A percentile compares a stretch with the other conserved stretches of the same genome.
phyloP scores from a whole-genome alignment of 2,113 vertebrate genomes.

The Egretta garzetta region DNA sequence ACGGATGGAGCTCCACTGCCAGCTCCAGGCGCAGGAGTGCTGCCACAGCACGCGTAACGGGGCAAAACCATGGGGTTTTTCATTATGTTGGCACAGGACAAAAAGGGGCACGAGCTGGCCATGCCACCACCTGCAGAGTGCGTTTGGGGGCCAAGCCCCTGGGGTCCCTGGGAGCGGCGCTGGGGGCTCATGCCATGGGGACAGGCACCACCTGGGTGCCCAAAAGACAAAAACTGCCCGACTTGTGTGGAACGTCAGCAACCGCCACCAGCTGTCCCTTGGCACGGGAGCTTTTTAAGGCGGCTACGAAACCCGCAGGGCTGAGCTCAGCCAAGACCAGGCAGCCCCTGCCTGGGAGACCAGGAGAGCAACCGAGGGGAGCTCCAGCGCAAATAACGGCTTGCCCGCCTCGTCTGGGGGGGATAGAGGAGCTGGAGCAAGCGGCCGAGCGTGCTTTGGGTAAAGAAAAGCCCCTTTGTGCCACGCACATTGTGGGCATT shows the following conservation, averaged over 20 bases:
- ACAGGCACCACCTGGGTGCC: rapidly evolving
- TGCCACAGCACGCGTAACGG: rapidly evolving
- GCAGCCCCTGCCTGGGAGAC: not conserved
- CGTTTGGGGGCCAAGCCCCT: not conserved
- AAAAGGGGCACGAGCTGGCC: not conserved
- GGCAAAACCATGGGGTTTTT: not conserved
- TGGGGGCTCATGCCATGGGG: rapidly evolving
- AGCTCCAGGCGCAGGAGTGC: not conserved
- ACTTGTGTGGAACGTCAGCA: not conserved
- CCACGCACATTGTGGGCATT: not conserved
- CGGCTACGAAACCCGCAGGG: not conserved
- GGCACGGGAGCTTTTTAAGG: not conserved
- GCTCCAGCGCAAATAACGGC: not conserved
- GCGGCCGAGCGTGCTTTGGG: not conserved
- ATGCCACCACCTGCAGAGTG: rapidly evolving
- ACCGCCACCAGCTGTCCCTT: not conserved
- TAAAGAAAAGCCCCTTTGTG: conserved; percentile 51
- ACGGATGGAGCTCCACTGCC: not conserved
- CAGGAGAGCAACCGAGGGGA: not conserved
- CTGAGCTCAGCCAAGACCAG: not conserved
- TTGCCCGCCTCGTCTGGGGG: not conserved
- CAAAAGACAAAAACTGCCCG: not conserved
- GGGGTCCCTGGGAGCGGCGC: rapidly evolving
- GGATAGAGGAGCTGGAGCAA: not conserved
- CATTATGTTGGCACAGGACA: not conserved